Conservation (phyloP, 2,113 vertebrate genomes). For the Tor tambroides region DNA sequence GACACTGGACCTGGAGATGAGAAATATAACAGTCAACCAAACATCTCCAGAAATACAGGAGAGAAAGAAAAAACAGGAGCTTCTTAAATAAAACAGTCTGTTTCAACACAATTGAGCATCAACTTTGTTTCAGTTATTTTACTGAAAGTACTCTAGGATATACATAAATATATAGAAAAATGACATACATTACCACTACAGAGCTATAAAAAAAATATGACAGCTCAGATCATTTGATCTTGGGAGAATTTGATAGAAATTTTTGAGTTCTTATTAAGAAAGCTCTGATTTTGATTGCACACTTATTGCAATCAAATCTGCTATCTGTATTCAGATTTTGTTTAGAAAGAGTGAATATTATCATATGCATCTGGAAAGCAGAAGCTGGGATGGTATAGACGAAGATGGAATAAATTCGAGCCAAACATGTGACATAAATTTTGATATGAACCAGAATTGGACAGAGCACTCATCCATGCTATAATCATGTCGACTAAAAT, state of each 20-base stretch:
- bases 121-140: too few species aligned
- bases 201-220: neutral
- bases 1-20: slow-evolving; percentile 84
- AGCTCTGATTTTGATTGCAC: neutral
- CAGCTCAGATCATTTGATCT: neutral
- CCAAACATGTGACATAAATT: slow-evolving; percentile 27
- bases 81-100: too few species aligned
- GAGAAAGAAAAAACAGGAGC: too few species aligned
- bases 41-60: neutral
- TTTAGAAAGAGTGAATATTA: neutral
- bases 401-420: slow-evolving; percentile 20
- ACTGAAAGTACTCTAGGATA: too few species aligned
- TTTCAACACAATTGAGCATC: too few species aligned
- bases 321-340: neutral
- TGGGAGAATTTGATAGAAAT: too few species aligned
- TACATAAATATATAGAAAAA: too few species aligned
- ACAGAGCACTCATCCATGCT: slow-evolving; percentile 27
- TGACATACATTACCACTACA: too few species aligned
- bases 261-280: neutral
- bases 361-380: neutral
- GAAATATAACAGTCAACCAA: neutral
- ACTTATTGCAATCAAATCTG: too few species aligned
- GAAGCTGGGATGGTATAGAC: slow-evolving; percentile 10
- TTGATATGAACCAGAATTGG: slow-evolving; percentile 21
- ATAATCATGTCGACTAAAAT: slow-evolving; percentile 38